Conservation (phyloP, 2,888 invertebrate genomes). For the Mimas tiliae region DNA sequence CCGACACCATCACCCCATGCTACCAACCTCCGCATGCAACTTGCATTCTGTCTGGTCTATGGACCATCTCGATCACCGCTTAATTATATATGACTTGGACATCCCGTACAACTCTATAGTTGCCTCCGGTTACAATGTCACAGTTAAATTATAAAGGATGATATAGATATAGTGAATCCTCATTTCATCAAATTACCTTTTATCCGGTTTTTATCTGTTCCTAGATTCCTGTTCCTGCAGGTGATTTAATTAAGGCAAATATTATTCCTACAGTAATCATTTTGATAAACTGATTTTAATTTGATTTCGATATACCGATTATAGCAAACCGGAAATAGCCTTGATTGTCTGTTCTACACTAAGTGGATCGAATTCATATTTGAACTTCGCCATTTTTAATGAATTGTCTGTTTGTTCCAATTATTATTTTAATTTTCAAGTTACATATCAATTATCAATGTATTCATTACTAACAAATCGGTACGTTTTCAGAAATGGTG, state of each 20-base stretch:
- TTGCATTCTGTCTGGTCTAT: constrained; percentile 20
- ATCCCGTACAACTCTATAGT: background rate
- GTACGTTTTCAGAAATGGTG: too few species aligned
- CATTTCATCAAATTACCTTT: background rate
- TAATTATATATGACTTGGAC: constrained; percentile 12
- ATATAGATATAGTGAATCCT: background rate
- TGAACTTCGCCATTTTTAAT: background rate
- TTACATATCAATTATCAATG: too few species aligned
- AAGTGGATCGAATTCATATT: background rate
- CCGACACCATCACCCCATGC: background rate
- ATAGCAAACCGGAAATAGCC: background rate
- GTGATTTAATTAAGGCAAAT: background rate
- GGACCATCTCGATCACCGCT: constrained; percentile 9
- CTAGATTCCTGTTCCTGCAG: background rate
- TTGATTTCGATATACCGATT: background rate
- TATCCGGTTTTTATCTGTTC: background rate
- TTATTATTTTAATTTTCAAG: background rate
- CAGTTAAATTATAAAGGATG: background rate
- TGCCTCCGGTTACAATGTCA: background rate
- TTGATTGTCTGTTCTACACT: background rate
- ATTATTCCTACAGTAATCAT: background rate
- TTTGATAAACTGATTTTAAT: too few species aligned
- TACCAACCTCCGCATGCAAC: constrained; percentile 40
- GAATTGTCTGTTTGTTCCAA: background rate
- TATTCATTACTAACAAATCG: too few species aligned